A percentile compares a stretch with the other conserved stretches of the same genome.
These are phyloP conservation scores for Tetramorium bicarinatum DNA, from an alignment of 2,888 invertebrate genomes.

Conservation along the genomic window DNA sequence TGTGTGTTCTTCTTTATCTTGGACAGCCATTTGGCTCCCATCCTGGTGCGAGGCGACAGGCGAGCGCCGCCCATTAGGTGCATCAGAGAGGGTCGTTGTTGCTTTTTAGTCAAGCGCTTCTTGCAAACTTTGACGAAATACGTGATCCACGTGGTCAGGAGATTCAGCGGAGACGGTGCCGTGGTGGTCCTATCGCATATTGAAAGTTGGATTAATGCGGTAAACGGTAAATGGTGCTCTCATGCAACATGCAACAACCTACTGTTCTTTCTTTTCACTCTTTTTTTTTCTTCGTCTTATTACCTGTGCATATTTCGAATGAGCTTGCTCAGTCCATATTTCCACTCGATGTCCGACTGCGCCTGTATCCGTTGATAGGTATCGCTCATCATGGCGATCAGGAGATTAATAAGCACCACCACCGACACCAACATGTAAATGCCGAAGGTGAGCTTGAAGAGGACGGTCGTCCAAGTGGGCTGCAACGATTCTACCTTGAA, in stretches of 20 bases:
- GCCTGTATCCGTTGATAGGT: conserved; percentile 99
- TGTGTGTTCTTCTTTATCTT: conserved; percentile 94
- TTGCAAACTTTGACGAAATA: conserved; percentile 94
- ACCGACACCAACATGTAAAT: conserved; percentile 99
- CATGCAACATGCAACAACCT: background rate
- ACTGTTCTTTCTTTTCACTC: background rate
- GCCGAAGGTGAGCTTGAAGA: conserved; percentile 96
- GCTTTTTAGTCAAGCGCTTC: conserved; percentile 90
- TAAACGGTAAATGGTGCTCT: too few species aligned
- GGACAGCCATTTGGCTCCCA: conserved; percentile 95
- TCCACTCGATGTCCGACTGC: conserved; percentile 99
- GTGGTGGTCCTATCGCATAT: conserved; percentile 92
- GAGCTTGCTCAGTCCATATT: conserved; percentile 99
- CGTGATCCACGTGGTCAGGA: conserved; percentile 97
- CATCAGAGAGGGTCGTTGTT: conserved; percentile 94
- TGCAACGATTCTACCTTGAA: conserved; percentile 91
- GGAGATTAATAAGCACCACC: conserved; percentile 99
- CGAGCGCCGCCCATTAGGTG: conserved; percentile 91
- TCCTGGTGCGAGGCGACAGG: conserved; percentile 94
- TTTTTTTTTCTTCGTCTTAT: conserved; percentile 51
- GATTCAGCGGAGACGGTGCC: conserved; percentile 98
- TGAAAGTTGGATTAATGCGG: conserved; percentile 51
- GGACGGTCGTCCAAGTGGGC: conserved; percentile 94
- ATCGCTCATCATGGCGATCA: conserved; percentile 99
- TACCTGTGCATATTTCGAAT: conserved; percentile 97